Percentiles rank a stretch among this genome's conserved stretches.
phyloP scores from a whole-genome alignment of 2,797 vertebrate species.

The Scleropages formosus region DNA sequence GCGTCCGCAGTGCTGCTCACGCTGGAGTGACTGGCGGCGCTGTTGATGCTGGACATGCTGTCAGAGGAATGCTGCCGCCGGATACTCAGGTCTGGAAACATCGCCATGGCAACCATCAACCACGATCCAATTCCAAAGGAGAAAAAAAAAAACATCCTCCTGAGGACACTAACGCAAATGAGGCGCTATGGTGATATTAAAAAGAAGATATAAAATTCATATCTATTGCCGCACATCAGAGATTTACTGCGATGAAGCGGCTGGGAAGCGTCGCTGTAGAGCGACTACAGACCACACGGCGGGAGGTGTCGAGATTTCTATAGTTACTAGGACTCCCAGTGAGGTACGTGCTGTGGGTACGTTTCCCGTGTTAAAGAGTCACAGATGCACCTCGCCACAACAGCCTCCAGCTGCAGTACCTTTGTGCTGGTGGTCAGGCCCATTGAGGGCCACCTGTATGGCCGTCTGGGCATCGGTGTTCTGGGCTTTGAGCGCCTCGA shows the following conservation, averaged over 20 bases:
- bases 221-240: too few species aligned
- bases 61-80: constrained; percentile 80
- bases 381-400: too few species aligned
- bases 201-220: too few species aligned
- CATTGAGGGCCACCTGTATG: constrained; percentile 80
- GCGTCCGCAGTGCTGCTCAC: constrained; percentile 79
- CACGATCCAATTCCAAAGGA: background rate
- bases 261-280: too few species aligned
- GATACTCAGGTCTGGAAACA: constrained; percentile 68
- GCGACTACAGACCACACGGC: too few species aligned
- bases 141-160: background rate
- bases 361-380: too few species aligned
- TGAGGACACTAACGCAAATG: too few species aligned
- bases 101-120: background rate
- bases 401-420: constrained; percentile 53
- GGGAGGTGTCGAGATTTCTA: constrained; percentile 7
- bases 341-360: too few species aligned
- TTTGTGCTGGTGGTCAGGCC: constrained; percentile 76
- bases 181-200: too few species aligned
- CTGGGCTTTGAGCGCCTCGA: constrained; percentile 81
- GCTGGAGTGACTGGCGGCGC: constrained; percentile 81
- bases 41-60: constrained; percentile 83
- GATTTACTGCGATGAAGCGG: too few species aligned
- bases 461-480: constrained; percentile 80
- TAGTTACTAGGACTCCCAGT: too few species aligned